phyloP scores from a whole-genome alignment of 2,888 invertebrate species.

The Diarsia mendica region DNA sequence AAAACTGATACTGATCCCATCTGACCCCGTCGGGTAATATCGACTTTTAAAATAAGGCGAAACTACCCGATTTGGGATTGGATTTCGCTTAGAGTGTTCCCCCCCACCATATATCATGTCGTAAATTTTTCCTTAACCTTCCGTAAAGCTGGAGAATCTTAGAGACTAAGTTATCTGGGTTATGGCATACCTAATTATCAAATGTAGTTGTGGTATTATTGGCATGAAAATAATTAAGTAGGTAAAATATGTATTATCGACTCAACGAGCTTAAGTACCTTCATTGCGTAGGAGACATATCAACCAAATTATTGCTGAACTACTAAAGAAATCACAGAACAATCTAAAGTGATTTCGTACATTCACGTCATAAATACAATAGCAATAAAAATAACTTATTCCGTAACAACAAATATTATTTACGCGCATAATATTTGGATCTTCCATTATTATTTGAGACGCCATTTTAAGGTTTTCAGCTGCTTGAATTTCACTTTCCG shows the following conservation, averaged over 20 bases:
- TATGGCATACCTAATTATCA: background rate
- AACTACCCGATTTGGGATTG: background rate
- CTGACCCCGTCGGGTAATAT: background rate
- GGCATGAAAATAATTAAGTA: background rate
- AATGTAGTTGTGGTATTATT: background rate
- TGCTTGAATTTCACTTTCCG: conserved; percentile 80
- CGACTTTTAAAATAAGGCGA: background rate
- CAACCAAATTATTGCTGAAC: background rate
- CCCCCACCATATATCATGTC: background rate
- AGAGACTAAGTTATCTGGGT: background rate
- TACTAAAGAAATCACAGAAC: background rate
- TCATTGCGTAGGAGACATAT: background rate
- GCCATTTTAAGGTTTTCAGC: conserved; percentile 78
- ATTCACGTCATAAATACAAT: background rate
- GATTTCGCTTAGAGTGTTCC: background rate
- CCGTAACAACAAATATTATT: conserved; percentile 68
- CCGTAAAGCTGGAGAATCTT: background rate
- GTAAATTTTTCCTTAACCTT: background rate
- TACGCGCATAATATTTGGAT: conserved; percentile 79
- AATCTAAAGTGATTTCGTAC: background rate
- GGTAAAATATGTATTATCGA: background rate
- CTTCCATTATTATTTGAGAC: conserved; percentile 74
- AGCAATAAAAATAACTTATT: background rate
- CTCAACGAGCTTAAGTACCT: background rate
- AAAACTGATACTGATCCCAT: background rate